Evolutionary conservation across 37 sponge, comb jelly and placozoan species (phyloP), one percentile per base, ranked within the genome.

Genomic region (Spongilla lacustris): DNA sequence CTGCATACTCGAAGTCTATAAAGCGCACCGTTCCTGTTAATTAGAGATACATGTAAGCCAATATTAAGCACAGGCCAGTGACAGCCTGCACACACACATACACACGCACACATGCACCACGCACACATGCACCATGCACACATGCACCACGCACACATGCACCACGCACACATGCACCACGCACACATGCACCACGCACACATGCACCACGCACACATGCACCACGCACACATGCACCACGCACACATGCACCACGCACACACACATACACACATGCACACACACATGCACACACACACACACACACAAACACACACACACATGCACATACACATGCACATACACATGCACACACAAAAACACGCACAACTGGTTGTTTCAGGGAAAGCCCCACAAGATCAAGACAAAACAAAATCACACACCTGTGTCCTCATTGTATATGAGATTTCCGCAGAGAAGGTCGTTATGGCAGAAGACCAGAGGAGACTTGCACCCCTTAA

Each of bases 401-500:
- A n/a, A n/a, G n/a, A n/a, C n/a, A n/a, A n/a, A n/a, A n/a, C n/a
- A n/a, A n/a, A n/a, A n/a, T n/a, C n/a, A n/a, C 27, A 24, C 41
- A 94, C 95, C 93, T 74, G 74, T 85, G 2, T 67, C 22, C 12
- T 82, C 72, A 74, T 94, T 80, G 27, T 78, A 80, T 26, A 98
- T 86, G 34, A 98, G n/a, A 73, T 98, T 98, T 4, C 84, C 92
- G 29, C 71, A 71, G 29, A 93, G 81, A 1, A 91, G 80, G 66
- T 98, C 98, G 70, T 98, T 98, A 77, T 98, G 98, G 38, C 98
- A 95, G 89, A 95, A 93, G 0, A 93, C 92, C 28, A 95, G 68
- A 5, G 88, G 85, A 22, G 85, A 86, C 9, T 50, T 46, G n/a
- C 68, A 68, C 5, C 73, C 46, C 13, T 27, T 25, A 0, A 88